These are phyloP conservation scores for Pampus argenteus DNA, from an alignment of 2,797 vertebrate genomes.

Conservation along the genomic window DNA sequence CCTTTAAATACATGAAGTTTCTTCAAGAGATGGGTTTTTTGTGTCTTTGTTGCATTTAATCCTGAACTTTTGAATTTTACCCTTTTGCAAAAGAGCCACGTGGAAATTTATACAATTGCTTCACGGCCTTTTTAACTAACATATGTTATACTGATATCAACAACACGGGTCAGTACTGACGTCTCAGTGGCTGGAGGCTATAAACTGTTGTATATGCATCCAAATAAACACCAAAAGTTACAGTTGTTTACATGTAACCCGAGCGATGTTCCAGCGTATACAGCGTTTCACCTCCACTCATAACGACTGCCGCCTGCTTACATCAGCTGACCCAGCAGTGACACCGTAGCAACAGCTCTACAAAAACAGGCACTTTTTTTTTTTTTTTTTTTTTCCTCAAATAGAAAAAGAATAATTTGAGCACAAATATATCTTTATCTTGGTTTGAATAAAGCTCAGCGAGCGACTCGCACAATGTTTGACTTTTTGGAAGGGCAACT, in stretches of 20 bases:
- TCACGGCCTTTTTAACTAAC: conserved; percentile 35
- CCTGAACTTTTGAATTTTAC: conserved; percentile 41
- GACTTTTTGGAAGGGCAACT: not conserved
- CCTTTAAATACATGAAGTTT: not conserved
- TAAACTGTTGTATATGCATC: no score
- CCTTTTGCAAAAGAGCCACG: not conserved
- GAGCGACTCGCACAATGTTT: not conserved
- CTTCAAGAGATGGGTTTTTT: not conserved
- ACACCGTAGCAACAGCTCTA: conserved; percentile 6
- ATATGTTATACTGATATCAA: conserved; percentile 42
- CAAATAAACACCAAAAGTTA: no score
- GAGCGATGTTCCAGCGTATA: conserved; percentile 12
- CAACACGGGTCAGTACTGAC: conserved; percentile 26
- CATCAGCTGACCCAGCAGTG: conserved; percentile 32
- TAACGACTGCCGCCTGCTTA: conserved; percentile 20
- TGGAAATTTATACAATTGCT: conserved; percentile 32
- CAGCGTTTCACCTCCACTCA: conserved; percentile 19
- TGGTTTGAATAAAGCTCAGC: not conserved
- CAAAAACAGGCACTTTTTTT: conserved; percentile 1
- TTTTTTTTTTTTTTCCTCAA: not conserved
- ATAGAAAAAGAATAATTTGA: not conserved
- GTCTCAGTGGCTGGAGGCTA: conserved; percentile 31
- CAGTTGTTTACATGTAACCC: no score
- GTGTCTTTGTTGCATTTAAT: conserved; percentile 9
- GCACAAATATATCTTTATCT: not conserved